Evolutionary conservation across 2,888 invertebrate genomes (phyloP).

Genomic region (Lordiphosa andalusiaca): DNA sequence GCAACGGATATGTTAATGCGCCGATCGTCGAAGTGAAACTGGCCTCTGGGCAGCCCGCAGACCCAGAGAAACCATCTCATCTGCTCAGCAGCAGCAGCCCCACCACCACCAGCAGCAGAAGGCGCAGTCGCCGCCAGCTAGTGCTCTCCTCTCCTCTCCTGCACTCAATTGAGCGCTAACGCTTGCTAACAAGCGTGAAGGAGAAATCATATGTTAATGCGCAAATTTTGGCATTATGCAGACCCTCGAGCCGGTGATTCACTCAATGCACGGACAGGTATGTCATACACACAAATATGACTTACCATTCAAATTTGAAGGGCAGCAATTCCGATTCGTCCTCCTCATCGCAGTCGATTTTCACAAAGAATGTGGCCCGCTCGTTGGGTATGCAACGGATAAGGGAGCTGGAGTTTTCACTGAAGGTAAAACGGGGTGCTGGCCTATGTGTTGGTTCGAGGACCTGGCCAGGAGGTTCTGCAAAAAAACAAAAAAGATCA

Average conservation of each 20-base stretch:
- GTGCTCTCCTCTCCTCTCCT: constrained; percentile 8
- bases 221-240: constrained; percentile 56
- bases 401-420: constrained; percentile 79
- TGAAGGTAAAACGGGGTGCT: constrained; percentile 76
- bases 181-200: constrained; percentile 37
- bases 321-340: constrained; percentile 75
- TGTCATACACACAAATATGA: constrained; percentile 23
- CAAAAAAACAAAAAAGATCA: constrained; percentile 15
- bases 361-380: constrained; percentile 79
- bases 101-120: constrained; percentile 6
- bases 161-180: constrained; percentile 35
- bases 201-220: constrained; percentile 64
- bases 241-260: constrained; percentile 50
- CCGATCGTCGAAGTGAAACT: constrained; percentile 79
- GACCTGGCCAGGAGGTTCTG: constrained; percentile 52
- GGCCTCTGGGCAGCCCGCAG: constrained; percentile 34
- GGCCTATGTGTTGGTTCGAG: constrained; percentile 24
- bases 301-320: constrained; percentile 80
- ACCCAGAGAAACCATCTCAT: constrained; percentile 16
- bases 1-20: constrained; percentile 77
- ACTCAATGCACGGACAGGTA: constrained; percentile 21
- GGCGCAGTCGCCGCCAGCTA: constrained; percentile 29
- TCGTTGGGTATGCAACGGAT: constrained; percentile 79
- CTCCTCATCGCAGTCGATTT: constrained; percentile 78
- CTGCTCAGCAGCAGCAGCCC: neutral